These are phyloP conservation scores for Arvicanthis niloticus DNA, from an alignment of 2,113 vertebrate genomes.

Conservation along the genomic window DNA sequence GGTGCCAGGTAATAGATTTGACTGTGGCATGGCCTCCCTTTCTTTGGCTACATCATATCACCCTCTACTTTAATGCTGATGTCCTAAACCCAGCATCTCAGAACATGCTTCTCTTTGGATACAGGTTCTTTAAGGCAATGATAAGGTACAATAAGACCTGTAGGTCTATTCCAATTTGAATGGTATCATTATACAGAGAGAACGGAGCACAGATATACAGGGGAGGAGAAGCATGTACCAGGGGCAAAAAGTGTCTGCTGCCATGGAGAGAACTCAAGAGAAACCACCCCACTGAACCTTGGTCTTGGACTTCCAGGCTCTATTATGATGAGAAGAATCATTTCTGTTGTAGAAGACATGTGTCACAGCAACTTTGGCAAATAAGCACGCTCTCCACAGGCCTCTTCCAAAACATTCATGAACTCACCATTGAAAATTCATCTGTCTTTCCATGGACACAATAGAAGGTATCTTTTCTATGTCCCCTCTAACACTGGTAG, in stretches of 20 bases:
- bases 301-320: background rate
- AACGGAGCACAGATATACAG: too few species aligned
- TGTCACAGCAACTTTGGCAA: too few species aligned
- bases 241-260: accelerated
- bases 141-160: background rate
- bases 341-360: background rate
- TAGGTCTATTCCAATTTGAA: background rate
- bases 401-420: background rate
- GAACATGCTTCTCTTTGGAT: background rate
- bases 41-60: background rate
- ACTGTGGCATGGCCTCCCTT: accelerated
- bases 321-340: background rate
- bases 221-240: accelerated
- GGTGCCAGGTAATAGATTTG: background rate
- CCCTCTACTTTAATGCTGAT: background rate
- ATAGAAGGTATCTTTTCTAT: background rate
- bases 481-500: background rate
- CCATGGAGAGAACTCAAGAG: background rate
- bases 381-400: background rate
- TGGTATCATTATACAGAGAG: background rate
- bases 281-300: too few species aligned
- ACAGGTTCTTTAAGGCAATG: background rate
- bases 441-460: too few species aligned
- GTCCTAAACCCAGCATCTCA: too few species aligned
- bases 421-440: background rate